These are phyloP conservation scores for Littorina saxatilis DNA, from an alignment of 1,140 invertebrate genomes.

Conservation along the genomic window DNA sequence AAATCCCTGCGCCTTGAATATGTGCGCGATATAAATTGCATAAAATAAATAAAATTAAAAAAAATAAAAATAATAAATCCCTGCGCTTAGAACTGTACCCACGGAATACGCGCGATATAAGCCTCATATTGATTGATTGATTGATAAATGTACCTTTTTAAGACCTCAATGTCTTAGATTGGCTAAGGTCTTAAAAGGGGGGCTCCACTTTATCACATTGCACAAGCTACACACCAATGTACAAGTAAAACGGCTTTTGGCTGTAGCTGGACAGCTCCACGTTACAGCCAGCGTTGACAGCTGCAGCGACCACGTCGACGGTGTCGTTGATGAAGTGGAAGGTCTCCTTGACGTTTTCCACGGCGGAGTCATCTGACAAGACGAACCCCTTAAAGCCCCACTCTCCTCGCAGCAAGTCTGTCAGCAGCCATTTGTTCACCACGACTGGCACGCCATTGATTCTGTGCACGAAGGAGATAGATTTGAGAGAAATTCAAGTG, in stretches of 20 bases:
- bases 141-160: too few relatives aligned
- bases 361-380: slow-evolving; percentile 68
- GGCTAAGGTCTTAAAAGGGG: too few relatives aligned
- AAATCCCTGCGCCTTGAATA: too few relatives aligned
- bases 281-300: slow-evolving; percentile 70
- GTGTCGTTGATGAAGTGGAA: slow-evolving; percentile 63
- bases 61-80: too few relatives aligned
- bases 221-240: slow-evolving; percentile 49
- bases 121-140: too few relatives aligned
- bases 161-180: too few relatives aligned
- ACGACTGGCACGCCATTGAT: slow-evolving; percentile 72
- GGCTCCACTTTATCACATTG: too few relatives aligned
- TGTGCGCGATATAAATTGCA: too few relatives aligned
- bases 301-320: slow-evolving; percentile 59
- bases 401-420: slow-evolving; percentile 63
- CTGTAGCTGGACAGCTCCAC: slow-evolving; percentile 59
- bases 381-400: slow-evolving; percentile 73
- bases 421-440: slow-evolving; percentile 68
- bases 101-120: too few relatives aligned
- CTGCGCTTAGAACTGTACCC: too few relatives aligned
- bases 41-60: too few relatives aligned
- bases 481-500: too few relatives aligned
- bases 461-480: slow-evolving; percentile 46
- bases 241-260: slow-evolving; percentile 46
- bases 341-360: slow-evolving; percentile 62